These are phyloP conservation scores for Monopterus albus DNA, from an alignment of 2,113 vertebrate genomes.

Conservation along the genomic window DNA sequence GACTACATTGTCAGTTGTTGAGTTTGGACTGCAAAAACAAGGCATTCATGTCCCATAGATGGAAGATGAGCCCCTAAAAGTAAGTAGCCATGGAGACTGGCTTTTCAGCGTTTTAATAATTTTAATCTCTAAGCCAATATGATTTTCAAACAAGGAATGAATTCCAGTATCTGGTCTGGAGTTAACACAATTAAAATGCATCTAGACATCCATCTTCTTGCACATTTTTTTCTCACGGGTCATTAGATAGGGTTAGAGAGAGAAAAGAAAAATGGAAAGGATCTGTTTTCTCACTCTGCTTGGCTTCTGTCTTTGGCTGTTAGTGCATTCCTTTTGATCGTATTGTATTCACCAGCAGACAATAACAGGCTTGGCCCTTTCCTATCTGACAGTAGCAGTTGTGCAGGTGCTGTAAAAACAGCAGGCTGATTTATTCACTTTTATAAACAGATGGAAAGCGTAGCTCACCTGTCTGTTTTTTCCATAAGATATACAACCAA, in stretches of 20 bases:
- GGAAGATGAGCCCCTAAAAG: slow-evolving; percentile 26
- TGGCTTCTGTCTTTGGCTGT: slow-evolving; percentile 16
- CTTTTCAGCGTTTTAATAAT: slow-evolving; percentile 5
- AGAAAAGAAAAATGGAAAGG: slow-evolving; percentile 7
- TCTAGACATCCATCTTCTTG: not conserved
- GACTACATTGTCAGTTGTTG: slow-evolving; percentile 63
- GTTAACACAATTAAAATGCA: not conserved
- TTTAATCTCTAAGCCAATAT: not conserved
- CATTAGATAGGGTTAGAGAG: not conserved
- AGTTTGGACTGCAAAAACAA: slow-evolving; percentile 53
- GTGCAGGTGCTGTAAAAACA: slow-evolving; percentile 39
- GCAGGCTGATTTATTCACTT: slow-evolving; percentile 22
- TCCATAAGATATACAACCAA: not conserved
- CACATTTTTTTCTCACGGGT: not conserved
- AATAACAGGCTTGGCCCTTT: slow-evolving; percentile 38
- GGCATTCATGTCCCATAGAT: slow-evolving; percentile 61
- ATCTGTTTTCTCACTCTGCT: slow-evolving; percentile 6
- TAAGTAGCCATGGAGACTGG: slow-evolving; percentile 30
- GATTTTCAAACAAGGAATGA: not conserved
- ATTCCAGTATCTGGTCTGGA: slow-evolving; percentile 2
- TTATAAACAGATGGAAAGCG: not conserved
- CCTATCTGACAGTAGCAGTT: slow-evolving; percentile 28
- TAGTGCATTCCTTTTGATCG: slow-evolving; percentile 51
- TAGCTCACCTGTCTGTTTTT: not conserved
- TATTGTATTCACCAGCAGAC: slow-evolving; percentile 45